Conservation (phyloP, 2,797 vertebrate species). For the Iguana delicatissima region DNA sequence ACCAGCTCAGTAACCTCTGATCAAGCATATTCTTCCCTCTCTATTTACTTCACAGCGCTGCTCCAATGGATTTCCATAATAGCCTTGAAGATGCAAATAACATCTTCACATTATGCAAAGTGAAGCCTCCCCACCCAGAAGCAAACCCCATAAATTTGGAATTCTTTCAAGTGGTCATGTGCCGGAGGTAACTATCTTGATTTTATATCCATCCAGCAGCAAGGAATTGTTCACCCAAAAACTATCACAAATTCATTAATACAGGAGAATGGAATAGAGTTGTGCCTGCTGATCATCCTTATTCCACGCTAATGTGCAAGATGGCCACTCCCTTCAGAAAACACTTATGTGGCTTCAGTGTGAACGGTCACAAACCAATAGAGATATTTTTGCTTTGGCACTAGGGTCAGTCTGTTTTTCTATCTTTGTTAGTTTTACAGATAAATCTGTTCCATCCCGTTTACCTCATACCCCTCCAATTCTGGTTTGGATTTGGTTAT, state of each 20-base stretch:
- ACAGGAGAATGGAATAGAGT: not conserved
- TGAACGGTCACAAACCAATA: not conserved
- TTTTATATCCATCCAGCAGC: not conserved
- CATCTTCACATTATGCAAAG: not conserved
- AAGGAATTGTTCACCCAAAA: not conserved
- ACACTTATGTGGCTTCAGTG: not conserved
- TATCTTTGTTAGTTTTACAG: not conserved
- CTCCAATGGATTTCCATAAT: slow-evolving; percentile 15
- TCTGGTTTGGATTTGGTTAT: too few species aligned
- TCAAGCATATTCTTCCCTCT: not conserved
- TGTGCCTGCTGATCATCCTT: not conserved
- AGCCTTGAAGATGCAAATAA: not conserved
- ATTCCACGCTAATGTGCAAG: not conserved
- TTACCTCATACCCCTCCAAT: too few species aligned
- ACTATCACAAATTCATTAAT: not conserved
- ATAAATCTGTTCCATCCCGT: not conserved
- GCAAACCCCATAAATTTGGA: not conserved
- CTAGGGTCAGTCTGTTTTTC: not conserved
- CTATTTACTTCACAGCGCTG: not conserved
- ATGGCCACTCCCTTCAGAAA: not conserved
- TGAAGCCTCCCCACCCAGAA: not conserved
- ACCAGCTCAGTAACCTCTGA: not conserved
- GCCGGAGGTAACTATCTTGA: not conserved
- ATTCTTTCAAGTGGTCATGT: not conserved
- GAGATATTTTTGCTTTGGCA: not conserved